Evolutionary conservation across 2,888 invertebrate species (phyloP).

Genomic region (Yponomeuta cagnagella): DNA sequence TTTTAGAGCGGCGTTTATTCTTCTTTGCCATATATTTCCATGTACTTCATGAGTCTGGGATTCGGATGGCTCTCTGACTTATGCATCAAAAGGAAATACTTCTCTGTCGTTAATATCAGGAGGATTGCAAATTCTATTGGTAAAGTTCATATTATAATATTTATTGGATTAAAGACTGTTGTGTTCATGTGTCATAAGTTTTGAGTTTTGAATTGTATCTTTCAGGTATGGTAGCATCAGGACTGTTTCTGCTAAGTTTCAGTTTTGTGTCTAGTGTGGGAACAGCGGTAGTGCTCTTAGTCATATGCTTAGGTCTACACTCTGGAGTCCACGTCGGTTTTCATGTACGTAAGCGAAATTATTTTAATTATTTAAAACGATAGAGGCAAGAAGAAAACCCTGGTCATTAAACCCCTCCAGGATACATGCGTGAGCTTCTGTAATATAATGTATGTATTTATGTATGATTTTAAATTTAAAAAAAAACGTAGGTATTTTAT

Average conservation of each 20-base stretch:
- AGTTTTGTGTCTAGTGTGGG: slow-evolving; percentile 50
- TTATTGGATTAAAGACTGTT: neutral
- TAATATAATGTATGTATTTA: too few relatives aligned
- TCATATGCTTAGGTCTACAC: slow-evolving; percentile 76
- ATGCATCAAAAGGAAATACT: slow-evolving; percentile 34
- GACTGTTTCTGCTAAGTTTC: slow-evolving; percentile 62
- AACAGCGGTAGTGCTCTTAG: slow-evolving; percentile 68
- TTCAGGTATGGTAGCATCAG: slow-evolving; percentile 43
- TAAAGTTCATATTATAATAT: slow-evolving; percentile 36
- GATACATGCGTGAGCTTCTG: too few relatives aligned
- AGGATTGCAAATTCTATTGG: slow-evolving; percentile 64
- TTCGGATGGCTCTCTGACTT: slow-evolving; percentile 45
- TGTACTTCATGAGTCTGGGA: slow-evolving; percentile 60
- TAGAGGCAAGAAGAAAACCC: too few relatives aligned
- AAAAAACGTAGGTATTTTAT: too few relatives aligned
- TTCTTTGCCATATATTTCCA: slow-evolving; percentile 66
- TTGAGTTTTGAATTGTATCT: slow-evolving; percentile 5
- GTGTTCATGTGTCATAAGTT: neutral
- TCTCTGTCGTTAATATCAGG: slow-evolving; percentile 44
- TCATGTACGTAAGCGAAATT: slow-evolving; percentile 51
- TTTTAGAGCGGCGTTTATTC: slow-evolving; percentile 67
- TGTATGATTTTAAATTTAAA: too few relatives aligned
- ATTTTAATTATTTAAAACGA: too few relatives aligned
- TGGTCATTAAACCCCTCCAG: too few relatives aligned
- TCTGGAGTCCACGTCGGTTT: slow-evolving; percentile 78